Base-by-base conservation (phyloP, 2,888 invertebrate genomes). In the Troides helena region DNA sequence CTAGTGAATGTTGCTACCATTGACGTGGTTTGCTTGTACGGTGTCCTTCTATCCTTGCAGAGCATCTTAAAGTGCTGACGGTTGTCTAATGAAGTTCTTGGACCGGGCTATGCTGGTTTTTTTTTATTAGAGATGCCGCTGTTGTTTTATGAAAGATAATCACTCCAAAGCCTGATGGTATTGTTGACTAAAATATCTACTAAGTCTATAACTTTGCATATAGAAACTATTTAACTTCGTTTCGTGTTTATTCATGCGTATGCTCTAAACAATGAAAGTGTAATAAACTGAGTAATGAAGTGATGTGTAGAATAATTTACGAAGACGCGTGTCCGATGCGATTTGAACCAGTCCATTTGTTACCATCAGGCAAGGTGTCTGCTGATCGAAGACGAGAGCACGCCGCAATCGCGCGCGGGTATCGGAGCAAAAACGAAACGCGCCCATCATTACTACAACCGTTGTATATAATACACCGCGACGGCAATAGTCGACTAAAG, bases 401-500 rank as follows among this genome's bases (percentile, higher is more conserved):
- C 64, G 43, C 57, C 46, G 43, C 67, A 65, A 67, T 69, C 60
- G 69, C 59, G 56, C 30, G 12, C 65, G 59, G 68, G 65, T 66
- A 67, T 63, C 46, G 60, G 56, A 67, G 56, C 46, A 39, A 66
- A 62, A 65, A 65, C 53, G 46, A 43, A 58, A 43, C 58, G 30
- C 39, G 61, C 58, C 71, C 69, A 74, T 75, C 71, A 73, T 67
- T 56, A 25, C 18, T 62, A 30, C 67, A 73, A 75, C 77, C 67
- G 73, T 75, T 73, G 70, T 63, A 58, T 68, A 58, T 73, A 73
- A 74, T 73, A 71, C 62, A 71, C 70, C 65, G 73, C 72, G 75
- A 72, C 73, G 72, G 72, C 77, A 79, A 76, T 76, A 71, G 73
- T 73, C 71, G 70, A 72, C 70, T 76, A 77, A 78, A 79, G 75